Evolutionary conservation across 2,888 invertebrate genomes (phyloP).

Genomic region (Pseudococcus jackbeardsleyi): DNA sequence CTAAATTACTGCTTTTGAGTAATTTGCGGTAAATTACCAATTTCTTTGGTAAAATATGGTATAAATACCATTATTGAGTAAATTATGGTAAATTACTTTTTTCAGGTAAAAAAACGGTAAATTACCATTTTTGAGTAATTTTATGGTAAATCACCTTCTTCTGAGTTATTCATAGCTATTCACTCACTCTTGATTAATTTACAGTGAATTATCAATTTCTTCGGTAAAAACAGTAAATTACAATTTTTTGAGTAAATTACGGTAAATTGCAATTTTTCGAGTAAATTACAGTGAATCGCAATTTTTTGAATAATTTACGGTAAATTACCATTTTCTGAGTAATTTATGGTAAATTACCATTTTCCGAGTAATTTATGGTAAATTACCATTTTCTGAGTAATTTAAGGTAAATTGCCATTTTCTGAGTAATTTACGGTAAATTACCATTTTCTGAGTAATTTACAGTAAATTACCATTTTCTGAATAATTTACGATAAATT

Average conservation of each 20-base stretch:
- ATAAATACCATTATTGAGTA: background rate
- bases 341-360: background rate
- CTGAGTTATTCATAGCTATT: background rate
- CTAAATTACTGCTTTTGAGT: background rate
- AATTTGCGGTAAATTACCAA: background rate
- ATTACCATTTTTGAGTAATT: background rate
- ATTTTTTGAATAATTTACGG: background rate
- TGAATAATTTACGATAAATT: background rate
- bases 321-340: background rate
- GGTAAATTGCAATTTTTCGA: background rate
- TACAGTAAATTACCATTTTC: background rate
- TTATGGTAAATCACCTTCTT: background rate
- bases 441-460: background rate
- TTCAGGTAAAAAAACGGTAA: background rate
- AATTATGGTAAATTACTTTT: background rate
- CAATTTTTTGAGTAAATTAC: background rate
- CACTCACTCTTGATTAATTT: background rate
- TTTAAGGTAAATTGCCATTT: background rate
- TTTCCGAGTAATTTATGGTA: background rate
- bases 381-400: background rate
- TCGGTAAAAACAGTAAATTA: background rate
- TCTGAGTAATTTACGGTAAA: background rate
- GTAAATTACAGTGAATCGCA: background rate
- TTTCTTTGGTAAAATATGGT: background rate
- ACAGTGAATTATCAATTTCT: background rate